Evolutionary conservation across 1,140 invertebrate genomes (phyloP).

Genomic region (Heliconius himera): DNA sequence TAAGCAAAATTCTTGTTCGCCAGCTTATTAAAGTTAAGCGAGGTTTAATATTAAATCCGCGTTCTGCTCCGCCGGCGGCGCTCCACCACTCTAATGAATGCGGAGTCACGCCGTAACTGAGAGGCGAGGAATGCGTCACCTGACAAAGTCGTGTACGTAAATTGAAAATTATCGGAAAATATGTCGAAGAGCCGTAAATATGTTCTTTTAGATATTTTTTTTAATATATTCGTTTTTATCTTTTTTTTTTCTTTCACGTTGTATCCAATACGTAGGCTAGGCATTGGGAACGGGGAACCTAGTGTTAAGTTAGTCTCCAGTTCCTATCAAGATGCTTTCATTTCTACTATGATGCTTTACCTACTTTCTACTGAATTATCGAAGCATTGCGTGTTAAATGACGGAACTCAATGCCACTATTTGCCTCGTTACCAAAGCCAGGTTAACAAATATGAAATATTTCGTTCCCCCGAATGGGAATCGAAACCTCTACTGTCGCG

Average conservation of each 20-base stretch:
- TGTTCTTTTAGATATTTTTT: no score
- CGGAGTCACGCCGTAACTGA: conserved; percentile 43
- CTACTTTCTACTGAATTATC: not conserved
- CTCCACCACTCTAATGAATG: conserved; percentile 51
- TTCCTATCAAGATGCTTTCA: not conserved
- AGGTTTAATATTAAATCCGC: conserved; percentile 58
- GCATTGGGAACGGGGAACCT: not conserved
- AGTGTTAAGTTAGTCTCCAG: not conserved
- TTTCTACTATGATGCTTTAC: not conserved
- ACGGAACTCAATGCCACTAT: not conserved
- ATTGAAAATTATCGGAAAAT: conserved; percentile 21
- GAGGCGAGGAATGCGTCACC: conserved; percentile 13
- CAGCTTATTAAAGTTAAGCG: conserved; percentile 60
- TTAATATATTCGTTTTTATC: not conserved
- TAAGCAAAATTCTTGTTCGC: conserved; percentile 50
- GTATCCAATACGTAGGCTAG: not conserved
- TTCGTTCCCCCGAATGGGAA: no score
- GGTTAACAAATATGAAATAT: no score
- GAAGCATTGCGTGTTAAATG: not conserved
- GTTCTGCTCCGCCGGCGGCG: conserved; percentile 41
- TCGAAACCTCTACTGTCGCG: no score
- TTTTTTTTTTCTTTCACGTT: not conserved
- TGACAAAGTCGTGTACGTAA: conserved; percentile 18
- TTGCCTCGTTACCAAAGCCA: no score
- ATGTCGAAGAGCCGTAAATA: not conserved